phyloP scores from a whole-genome alignment of 2,113 vertebrate species.

The Vimba vimba region DNA sequence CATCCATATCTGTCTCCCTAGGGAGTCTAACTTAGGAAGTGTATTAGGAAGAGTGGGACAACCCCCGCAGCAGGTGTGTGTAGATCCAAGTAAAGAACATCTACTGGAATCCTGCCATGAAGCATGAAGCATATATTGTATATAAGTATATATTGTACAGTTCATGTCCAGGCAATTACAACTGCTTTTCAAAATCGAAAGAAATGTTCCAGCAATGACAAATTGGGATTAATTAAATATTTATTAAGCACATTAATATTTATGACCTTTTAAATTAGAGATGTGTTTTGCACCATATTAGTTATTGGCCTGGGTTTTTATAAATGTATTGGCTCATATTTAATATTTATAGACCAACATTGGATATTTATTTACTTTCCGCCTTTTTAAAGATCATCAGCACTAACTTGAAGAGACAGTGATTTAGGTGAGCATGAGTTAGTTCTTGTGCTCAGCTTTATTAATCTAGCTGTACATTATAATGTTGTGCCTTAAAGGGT shows the following conservation, averaged over 20 bases:
- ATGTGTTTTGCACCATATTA: neutral
- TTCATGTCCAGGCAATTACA: constrained; percentile 7
- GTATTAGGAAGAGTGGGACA: constrained; percentile 9
- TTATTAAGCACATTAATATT: no score
- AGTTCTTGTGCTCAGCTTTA: neutral
- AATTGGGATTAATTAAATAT: neutral
- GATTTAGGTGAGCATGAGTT: neutral
- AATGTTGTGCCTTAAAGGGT: neutral
- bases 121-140: neutral
- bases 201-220: neutral
- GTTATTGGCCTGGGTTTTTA: neutral
- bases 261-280: no score
- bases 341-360: neutral
- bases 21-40: constrained; percentile 53
- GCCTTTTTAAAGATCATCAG: neutral
- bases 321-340: neutral
- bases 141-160: neutral
- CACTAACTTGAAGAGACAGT: neutral
- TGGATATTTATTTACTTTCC: neutral
- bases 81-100: constrained; percentile 3
- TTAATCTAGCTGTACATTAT: neutral
- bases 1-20: neutral
- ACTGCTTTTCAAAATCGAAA: neutral
- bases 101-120: neutral
- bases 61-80: neutral